These are phyloP conservation scores for Mormoops blainvillei DNA, from an alignment of 2,113 vertebrate genomes.

Conservation along the genomic window DNA sequence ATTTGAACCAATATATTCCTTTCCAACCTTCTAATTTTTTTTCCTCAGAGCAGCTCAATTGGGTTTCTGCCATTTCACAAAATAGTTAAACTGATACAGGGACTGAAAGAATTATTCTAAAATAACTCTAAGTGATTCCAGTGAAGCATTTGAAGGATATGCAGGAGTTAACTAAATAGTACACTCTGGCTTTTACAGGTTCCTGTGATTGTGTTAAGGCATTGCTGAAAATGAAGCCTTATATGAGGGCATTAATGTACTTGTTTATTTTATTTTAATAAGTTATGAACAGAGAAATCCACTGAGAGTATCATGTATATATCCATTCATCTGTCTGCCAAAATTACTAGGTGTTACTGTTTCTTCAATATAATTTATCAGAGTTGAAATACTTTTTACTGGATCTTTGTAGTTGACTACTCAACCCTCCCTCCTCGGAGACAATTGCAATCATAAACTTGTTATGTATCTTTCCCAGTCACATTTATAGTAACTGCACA, in stretches of 20 bases:
- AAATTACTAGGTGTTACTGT: not conserved
- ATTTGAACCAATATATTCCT: not conserved
- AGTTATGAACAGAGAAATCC: not conserved
- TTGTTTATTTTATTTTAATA: not conserved
- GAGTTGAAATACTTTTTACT: not conserved
- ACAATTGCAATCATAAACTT: not conserved
- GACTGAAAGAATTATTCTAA: not conserved
- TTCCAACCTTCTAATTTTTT: not conserved
- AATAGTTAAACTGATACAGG: not conserved
- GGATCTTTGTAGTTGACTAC: not conserved
- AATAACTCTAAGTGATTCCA: not conserved
- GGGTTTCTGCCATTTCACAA: not conserved
- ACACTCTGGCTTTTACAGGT: not conserved
- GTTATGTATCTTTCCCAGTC: not conserved
- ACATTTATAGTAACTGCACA: not conserved
- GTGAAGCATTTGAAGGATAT: not conserved
- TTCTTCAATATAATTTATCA: not conserved
- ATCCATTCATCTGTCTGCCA: not conserved
- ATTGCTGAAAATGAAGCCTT: not conserved
- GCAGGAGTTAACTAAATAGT: not conserved
- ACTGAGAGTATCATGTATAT: not conserved
- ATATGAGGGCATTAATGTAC: not conserved
- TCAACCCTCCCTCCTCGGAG: not conserved
- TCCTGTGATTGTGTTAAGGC: not conserved
- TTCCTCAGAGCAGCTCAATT: not conserved